A percentile compares a stretch with the other conserved stretches of the same genome.
Evolutionary conservation across 2,113 vertebrate species (phyloP).

Genomic region (Brachionichthys hirsutus): DNA sequence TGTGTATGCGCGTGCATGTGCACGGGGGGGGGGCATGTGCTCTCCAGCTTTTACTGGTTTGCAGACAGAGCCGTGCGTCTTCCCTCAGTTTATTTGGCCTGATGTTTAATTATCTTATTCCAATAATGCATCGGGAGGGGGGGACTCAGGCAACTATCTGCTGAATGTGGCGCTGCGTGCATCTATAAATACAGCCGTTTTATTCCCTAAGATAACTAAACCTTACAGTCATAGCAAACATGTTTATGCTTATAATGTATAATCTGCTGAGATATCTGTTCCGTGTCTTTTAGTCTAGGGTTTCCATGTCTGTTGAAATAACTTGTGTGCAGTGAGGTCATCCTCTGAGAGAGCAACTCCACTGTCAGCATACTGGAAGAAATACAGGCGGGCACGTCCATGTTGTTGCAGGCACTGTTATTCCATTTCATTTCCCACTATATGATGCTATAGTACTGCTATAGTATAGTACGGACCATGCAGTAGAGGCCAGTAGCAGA

Average conservation of each 20-base stretch:
- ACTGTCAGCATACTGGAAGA: conserved; percentile 38
- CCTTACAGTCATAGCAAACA: conserved; percentile 58
- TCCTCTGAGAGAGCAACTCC: conserved; percentile 24
- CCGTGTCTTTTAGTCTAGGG: conserved; percentile 32
- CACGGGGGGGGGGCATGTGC: neutral
- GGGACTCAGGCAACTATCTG: conserved; percentile 57
- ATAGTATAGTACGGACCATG: too few species aligned
- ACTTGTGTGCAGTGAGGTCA: conserved; percentile 44
- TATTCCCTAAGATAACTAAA: conserved; percentile 61
- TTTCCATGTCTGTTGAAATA: conserved; percentile 50
- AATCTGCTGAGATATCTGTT: conserved; percentile 56
- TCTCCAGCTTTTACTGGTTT: conserved; percentile 26
- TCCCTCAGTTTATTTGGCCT: conserved; percentile 33
- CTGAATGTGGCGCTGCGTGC: conserved; percentile 56
- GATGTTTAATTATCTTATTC: conserved; percentile 47
- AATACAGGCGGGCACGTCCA: conserved; percentile 37
- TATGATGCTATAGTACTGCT: conserved; percentile 35
- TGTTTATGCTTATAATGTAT: conserved; percentile 59
- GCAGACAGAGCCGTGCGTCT: conserved; percentile 23
- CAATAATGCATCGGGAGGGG: conserved; percentile 27
- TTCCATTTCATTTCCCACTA: conserved; percentile 51
- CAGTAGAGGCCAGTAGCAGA: conserved; percentile 37
- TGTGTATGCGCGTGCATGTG: conserved; percentile 6
- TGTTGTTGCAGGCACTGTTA: conserved; percentile 61
- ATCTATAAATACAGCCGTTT: conserved; percentile 61